These are phyloP conservation scores for Hoplostethus atlanticus DNA, from an alignment of 2,797 vertebrate genomes.

Conservation along the genomic window DNA sequence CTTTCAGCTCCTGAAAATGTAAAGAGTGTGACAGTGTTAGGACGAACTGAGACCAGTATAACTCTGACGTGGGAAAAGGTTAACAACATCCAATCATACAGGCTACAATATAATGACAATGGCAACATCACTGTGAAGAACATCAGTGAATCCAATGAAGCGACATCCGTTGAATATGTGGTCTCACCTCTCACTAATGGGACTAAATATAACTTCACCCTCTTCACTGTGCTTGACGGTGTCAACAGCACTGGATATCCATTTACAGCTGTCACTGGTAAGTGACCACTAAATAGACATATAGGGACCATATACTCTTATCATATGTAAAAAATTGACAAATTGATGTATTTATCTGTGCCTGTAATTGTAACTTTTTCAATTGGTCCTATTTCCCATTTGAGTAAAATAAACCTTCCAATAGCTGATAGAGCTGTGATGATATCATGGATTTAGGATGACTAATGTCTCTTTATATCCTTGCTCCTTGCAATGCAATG, in stretches of 20 bases:
- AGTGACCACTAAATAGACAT: background rate
- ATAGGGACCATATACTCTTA: background rate
- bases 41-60: constrained; percentile 1
- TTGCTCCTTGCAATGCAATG: constrained; percentile 19
- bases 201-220: constrained; percentile 34
- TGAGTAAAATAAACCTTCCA: no score
- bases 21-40: background rate
- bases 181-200: constrained; percentile 24
- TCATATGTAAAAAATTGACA: background rate
- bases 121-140: background rate
- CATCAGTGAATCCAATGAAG: background rate
- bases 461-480: background rate
- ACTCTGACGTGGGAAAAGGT: constrained; percentile 44
- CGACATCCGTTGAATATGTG: background rate
- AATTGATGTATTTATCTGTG: background rate
- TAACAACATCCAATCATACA: constrained; percentile 11
- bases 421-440: no score
- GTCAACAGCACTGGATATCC: constrained; percentile 2
- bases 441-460: no score
- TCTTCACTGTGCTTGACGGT: constrained; percentile 20
- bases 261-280: constrained; percentile 41
- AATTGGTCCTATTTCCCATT: no score
- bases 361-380: background rate
- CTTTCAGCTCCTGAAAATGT: background rate
- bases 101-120: background rate